Percentiles rank a stretch among this genome's conserved stretches.
phyloP scores from a whole-genome alignment of 2,888 invertebrate species.

The Asteroscopus sphinx region DNA sequence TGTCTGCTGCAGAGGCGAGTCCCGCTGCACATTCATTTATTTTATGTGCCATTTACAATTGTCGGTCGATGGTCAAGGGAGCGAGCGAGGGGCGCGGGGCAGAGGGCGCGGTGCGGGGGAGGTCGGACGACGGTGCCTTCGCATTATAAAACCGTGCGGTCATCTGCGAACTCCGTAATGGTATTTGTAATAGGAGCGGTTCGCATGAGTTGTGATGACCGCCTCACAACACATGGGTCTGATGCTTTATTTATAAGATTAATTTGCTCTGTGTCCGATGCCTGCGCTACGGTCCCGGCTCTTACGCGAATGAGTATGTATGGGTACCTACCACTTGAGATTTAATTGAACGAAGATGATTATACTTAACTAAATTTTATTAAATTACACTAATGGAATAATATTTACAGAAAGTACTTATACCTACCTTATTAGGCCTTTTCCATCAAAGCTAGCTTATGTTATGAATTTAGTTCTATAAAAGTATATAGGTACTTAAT shows the following conservation, averaged over 20 bases:
- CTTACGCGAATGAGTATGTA: slow-evolving; percentile 42
- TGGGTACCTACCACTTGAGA: slow-evolving; percentile 20
- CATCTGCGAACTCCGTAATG: slow-evolving; percentile 89
- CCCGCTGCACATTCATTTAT: slow-evolving; percentile 91
- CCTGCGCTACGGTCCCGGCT: slow-evolving; percentile 34
- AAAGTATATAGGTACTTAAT: too few relatives aligned
- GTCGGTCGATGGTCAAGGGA: slow-evolving; percentile 91
- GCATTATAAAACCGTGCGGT: slow-evolving; percentile 90
- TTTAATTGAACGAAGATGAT: slow-evolving; percentile 10
- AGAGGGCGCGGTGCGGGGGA: slow-evolving; percentile 67
- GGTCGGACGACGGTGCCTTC: slow-evolving; percentile 82
- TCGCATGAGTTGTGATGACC: slow-evolving; percentile 83
- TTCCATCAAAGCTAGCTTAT: too few relatives aligned
- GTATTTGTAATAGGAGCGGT: slow-evolving; percentile 86
- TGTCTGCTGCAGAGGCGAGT: slow-evolving; percentile 90
- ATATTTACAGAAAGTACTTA: too few relatives aligned
- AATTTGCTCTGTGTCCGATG: slow-evolving; percentile 66
- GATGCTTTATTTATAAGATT: slow-evolving; percentile 84
- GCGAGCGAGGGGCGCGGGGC: slow-evolving; percentile 72
- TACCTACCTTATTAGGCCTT: too few relatives aligned
- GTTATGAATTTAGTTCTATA: too few relatives aligned
- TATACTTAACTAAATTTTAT: neutral
- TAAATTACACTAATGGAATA: too few relatives aligned
- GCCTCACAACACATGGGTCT: slow-evolving; percentile 77
- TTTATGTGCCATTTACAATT: slow-evolving; percentile 91